Base-by-base conservation (phyloP, 2,888 invertebrate species). In the Horisme vitalbata region DNA sequence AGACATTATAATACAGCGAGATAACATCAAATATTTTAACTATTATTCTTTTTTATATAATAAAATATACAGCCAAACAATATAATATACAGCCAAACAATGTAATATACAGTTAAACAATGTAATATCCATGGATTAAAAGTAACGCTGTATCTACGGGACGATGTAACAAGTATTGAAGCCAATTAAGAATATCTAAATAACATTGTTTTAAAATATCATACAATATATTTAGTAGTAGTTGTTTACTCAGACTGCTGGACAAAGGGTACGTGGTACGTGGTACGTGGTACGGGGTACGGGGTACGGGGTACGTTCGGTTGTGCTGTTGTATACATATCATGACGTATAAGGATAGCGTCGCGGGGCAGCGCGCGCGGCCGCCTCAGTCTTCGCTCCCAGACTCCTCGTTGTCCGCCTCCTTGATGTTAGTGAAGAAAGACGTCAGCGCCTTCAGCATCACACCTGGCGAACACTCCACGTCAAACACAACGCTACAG, bases 391-490 rank as follows among this genome's bases (percentile, higher is more conserved):
- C 87, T 70, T 88, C 88, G 66, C 88, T 86, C 61, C 84, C 80
- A 4, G 89, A 87, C 67, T 89, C 91, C 57, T 93, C 91, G 59
- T 93, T 93, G 62, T 94, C 94, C 38, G 90, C 91, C 77, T 94
- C 94, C 70, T 91, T 91, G 60, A 95, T 87, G 71, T 91, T 91
- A 34, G 92, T 93, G 83, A 94, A 93, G 89, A 95, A 94, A 58
- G 93, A 93, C 45, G 93, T 93, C 54, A 95, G 90, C 63, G 94
- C 93, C 77, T 93, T 93, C 62, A 94, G 76, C 65, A 95, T 94
- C 27, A 95, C 93, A 60, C 94, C 94, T 92, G 6, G 9, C 18
- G 6, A 18, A 18, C 18, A 18, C 18, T 5, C 18, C 2, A 18
- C 6, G 6, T 18, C 18, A 18, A 18, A 18, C 18, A 4, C 4